These are phyloP conservation scores for Sebastes kiyomatsui DNA, from an alignment of 2,797 vertebrate genomes.

Conservation along the genomic window DNA sequence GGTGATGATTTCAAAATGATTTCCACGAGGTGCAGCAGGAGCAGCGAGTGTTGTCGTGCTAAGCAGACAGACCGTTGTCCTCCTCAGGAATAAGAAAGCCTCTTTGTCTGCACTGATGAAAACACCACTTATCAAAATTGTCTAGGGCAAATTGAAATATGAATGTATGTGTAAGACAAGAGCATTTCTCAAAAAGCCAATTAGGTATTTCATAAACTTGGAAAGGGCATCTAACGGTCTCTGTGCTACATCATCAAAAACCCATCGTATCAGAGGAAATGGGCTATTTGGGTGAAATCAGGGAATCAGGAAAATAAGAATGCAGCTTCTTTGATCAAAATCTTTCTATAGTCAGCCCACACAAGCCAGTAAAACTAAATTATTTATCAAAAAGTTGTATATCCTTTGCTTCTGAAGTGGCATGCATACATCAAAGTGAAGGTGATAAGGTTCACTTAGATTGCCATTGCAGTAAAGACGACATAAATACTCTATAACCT, in stretches of 20 bases:
- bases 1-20: slow-evolving; percentile 78
- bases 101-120: slow-evolving; percentile 52
- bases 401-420: slow-evolving; percentile 15
- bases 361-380: not conserved
- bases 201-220: slow-evolving; percentile 62
- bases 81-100: slow-evolving; percentile 3
- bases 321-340: not conserved
- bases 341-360: not conserved
- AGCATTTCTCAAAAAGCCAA: slow-evolving; percentile 44
- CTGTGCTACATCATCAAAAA: not conserved
- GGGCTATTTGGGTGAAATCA: not conserved
- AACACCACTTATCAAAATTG: slow-evolving; percentile 39
- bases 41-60: slow-evolving; percentile 22
- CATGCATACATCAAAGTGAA: slow-evolving; percentile 44
- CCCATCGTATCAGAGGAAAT: not conserved
- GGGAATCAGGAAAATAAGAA: not conserved
- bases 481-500: slow-evolving; percentile 65
- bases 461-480: slow-evolving; percentile 54
- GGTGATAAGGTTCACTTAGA: slow-evolving; percentile 48
- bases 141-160: slow-evolving; percentile 56
- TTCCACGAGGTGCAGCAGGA: slow-evolving; percentile 76
- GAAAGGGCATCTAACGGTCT: slow-evolving; percentile 1
- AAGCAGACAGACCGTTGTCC: slow-evolving; percentile 45
- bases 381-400: not conserved
- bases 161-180: slow-evolving; percentile 50